Evolutionary conservation across 2,113 vertebrate genomes (phyloP), one percentile per base, ranked within the genome.

Genomic region (Heliornis fulica): DNA sequence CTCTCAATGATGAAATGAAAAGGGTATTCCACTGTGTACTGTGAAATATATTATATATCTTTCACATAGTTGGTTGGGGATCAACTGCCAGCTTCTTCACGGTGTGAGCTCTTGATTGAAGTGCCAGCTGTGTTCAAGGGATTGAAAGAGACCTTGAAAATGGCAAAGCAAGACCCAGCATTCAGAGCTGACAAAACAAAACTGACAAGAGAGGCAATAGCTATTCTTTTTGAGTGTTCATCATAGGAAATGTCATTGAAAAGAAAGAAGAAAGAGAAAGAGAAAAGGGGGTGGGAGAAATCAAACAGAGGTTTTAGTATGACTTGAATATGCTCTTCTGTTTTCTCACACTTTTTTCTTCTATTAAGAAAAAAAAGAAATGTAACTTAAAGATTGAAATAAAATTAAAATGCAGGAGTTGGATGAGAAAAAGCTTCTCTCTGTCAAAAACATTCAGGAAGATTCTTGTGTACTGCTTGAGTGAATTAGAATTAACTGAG

Each of bases 101-200:
- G 59, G 96, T 97, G 78, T 97, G 94, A 98, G 95, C 96, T 96
- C 94, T 94, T 97, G 97, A 98, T 96, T 95, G 97, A 98, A 98
- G 96, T 38, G 7, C 97, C 96, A 97, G 97, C 97, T 98, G 97
- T 93, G 98, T 97, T 96, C 94, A 94, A 90, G 94, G 96, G 83
- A 97, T 96, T 98, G 96, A 98, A 97, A 98, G 95, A 97, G 97
- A 98, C 97, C 98, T 98, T 97, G 97, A 96, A 97, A 98, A 97
- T 97, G 97, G 95, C 96, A 97, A 98, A 96, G 97, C 94, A 95
- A 97, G 97, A 96, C 95, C 95, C 94, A 93, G 94, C 68, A 87
- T 97, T 97, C 96, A 78, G 96, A 97, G 80, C 96, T 97, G 97
- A 97, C 94, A 97, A 97, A 97, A 97, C 95, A 96, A 97, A 95